These are phyloP conservation scores for Macropus fuliginosus DNA, from an alignment of 2,797 vertebrate species.

Conservation along the genomic window DNA sequence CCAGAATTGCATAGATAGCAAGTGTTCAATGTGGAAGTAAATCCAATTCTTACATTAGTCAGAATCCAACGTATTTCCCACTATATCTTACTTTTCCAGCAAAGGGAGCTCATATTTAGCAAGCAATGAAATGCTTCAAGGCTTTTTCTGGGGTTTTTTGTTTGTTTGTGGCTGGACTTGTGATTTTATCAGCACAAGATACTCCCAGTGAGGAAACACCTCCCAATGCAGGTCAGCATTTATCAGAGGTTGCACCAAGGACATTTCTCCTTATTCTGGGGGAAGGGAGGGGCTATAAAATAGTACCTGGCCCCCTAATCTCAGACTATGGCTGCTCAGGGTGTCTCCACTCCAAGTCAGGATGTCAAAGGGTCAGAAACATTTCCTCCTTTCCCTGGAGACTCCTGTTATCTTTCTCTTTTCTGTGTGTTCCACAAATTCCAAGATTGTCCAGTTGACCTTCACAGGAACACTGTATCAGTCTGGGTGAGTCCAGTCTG, in stretches of 20 bases:
- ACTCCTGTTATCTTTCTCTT: neutral
- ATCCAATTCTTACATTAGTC: neutral
- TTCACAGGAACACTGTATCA: neutral
- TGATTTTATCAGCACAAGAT: neutral
- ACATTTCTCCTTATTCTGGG: neutral
- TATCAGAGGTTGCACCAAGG: neutral
- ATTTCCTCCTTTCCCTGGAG: neutral
- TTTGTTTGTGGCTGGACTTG: neutral
- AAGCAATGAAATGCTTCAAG: neutral
- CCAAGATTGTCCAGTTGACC: neutral
- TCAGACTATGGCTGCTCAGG: neutral
- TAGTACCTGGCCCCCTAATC: neutral
- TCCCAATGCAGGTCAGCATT: neutral
- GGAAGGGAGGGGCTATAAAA: neutral
- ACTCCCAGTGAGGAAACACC: neutral
- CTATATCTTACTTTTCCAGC: neutral
- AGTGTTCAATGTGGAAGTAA: accelerated
- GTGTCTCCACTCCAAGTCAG: neutral
- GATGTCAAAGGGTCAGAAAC: neutral
- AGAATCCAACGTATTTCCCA: neutral
- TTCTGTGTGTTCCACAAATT: neutral
- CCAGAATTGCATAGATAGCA: neutral
- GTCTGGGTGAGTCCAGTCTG: conserved; percentile 26
- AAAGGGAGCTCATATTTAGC: neutral
- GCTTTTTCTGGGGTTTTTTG: neutral